Evolutionary conservation across 2,113 vertebrate species (phyloP), one percentile per base, ranked within the genome.

Genomic region (Ceyx margarethae): DNA sequence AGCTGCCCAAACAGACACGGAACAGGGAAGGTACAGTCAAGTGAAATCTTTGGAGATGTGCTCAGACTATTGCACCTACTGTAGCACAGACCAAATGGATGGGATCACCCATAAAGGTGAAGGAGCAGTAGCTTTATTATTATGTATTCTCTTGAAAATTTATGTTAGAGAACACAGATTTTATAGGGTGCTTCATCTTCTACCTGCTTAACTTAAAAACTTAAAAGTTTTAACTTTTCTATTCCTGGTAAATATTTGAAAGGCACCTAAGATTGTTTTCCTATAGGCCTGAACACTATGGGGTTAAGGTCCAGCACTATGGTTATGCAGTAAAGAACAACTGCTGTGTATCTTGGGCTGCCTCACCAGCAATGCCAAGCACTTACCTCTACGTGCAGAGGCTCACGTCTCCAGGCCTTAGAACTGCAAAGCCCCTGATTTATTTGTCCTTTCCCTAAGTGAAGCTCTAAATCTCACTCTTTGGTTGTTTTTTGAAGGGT

Each of bases 311-410:
- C 48, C 31, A 60, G 48, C 26, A 60, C 26, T 29, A 23, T 0
- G 1, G 48, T 31, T 26, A 62, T 2, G 12, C 15, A 58, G 26
- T 40, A 35, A 51, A 2, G 0, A 50, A 75, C 3, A 11, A 51
- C 0, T n/a, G 48, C 29, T n/a, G 22, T 12, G 2, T 20, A 33
- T 33, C 33, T 33, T 33, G 33, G 33, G 33, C 33, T 33, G 33
- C 33, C 33, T 33, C 33, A 33, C 33, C 33, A 33, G 33, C 33
- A 33, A 33, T 33, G 33, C 33, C 33, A 33, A 33, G 33, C 33
- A 33, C 33, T 33, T 33, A 33, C 33, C 33, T 33, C 33, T 33
- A 33, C 33, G 6, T 33, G 33, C 33, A 33, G 33, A 33, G 33
- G 33, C 33, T 33, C 33, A 33, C 33, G 33, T 33, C 33, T 33